Evolutionary conservation across 2,888 invertebrate species (phyloP).

Genomic region (Drosophila dives): DNA sequence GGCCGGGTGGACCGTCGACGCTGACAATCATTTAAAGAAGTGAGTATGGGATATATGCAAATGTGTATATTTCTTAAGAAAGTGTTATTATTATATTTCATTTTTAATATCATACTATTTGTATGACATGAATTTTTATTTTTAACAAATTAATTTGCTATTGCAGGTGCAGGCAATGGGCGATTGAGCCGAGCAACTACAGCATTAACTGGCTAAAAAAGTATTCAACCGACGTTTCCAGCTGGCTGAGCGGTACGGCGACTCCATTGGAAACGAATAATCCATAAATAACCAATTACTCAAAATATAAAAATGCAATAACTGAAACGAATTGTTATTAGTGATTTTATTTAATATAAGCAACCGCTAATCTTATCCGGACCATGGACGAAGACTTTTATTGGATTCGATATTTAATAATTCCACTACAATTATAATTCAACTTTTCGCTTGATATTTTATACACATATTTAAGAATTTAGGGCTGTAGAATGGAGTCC

Average conservation of each 20-base stretch:
- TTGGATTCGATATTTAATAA: background rate
- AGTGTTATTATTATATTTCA: background rate
- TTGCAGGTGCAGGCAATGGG: conserved; percentile 90
- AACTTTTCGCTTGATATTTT: background rate
- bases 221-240: conserved; percentile 86
- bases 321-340: background rate
- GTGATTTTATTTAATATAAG: background rate
- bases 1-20: conserved; percentile 87
- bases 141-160: too few relatives aligned
- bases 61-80: background rate
- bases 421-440: background rate
- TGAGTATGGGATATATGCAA: conserved; percentile 29
- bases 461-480: background rate
- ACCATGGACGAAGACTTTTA: background rate
- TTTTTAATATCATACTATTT: too few relatives aligned
- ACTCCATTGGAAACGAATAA: too few relatives aligned
- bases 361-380: background rate
- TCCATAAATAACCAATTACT: background rate
- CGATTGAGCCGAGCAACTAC: conserved; percentile 90
- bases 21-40: conserved; percentile 83
- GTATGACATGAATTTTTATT: too few relatives aligned
- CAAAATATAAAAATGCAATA: background rate
- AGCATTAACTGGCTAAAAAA: conserved; percentile 92
- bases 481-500: background rate
- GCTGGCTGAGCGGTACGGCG: conserved; percentile 86